Evolutionary conservation across 2,888 invertebrate genomes (phyloP).

Genomic region (Lasius fuliginosus): DNA sequence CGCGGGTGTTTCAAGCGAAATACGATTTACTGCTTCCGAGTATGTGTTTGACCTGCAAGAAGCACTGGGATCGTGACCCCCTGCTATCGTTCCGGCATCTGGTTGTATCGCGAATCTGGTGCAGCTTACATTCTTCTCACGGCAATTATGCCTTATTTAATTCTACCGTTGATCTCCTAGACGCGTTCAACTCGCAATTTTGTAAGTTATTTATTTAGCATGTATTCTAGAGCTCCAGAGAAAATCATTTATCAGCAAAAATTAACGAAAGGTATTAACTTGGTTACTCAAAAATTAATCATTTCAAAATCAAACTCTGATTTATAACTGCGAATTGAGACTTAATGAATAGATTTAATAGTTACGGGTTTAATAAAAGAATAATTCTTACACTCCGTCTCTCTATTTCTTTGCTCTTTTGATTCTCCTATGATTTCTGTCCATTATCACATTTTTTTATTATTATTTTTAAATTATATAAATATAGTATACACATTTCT

Average conservation of each 20-base stretch:
- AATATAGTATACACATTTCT: not conserved
- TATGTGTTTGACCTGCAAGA: constrained; percentile 16
- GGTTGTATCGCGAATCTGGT: constrained; percentile 31
- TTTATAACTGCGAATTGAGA: not conserved
- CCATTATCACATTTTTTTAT: not conserved
- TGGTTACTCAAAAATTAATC: too few relatives aligned
- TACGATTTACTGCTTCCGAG: constrained; percentile 60
- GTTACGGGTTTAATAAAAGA: not conserved
- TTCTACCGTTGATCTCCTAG: constrained; percentile 5
- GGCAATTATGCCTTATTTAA: constrained; percentile 38
- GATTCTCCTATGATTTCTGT: not conserved
- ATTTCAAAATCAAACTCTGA: not conserved
- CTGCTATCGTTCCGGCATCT: constrained; percentile 41
- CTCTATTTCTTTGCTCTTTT: not conserved
- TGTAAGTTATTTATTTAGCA: not conserved
- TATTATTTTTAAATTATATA: constrained; percentile 21
- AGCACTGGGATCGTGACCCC: constrained; percentile 28
- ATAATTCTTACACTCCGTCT: not conserved
- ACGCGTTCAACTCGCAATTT: not conserved
- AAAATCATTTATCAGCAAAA: not conserved
- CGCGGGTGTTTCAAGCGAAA: constrained; percentile 42
- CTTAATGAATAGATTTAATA: not conserved
- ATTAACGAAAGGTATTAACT: not conserved
- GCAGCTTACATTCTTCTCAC: constrained; percentile 41
- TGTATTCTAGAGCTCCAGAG: not conserved